Evolutionary conservation across 2,113 vertebrate species (phyloP).

Genomic region (Piaya cayana): DNA sequence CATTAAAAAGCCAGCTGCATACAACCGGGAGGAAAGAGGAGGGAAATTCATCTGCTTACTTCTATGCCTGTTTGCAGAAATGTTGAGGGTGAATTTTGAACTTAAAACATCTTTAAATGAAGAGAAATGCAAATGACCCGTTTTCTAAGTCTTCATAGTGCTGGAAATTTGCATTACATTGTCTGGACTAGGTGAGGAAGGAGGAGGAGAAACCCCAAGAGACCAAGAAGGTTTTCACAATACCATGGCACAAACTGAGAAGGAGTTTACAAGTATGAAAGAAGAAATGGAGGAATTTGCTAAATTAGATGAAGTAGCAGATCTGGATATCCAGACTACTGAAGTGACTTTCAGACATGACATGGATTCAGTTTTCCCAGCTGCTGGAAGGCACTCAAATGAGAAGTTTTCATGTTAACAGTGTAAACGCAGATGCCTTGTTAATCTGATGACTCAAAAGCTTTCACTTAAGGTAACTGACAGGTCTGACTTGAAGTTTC

Average conservation of each 20-base stretch:
- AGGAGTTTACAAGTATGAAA: not conserved
- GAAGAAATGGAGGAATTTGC: not conserved
- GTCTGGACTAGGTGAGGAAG: not conserved
- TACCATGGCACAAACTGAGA: not conserved
- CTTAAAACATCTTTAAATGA: not conserved
- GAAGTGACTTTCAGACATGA: not conserved
- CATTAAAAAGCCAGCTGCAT: not conserved
- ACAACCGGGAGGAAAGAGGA: not conserved
- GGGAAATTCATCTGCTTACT: not conserved
- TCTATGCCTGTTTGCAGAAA: not conserved
- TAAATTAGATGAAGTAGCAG: not conserved
- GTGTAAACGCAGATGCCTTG: not conserved
- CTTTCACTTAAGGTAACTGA: not conserved
- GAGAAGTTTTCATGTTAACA: not conserved
- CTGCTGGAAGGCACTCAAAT: not conserved
- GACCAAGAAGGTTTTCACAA: not conserved
- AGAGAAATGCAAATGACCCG: not conserved
- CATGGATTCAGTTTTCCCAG: not conserved
- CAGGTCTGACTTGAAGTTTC: not conserved
- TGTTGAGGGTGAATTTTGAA: not conserved
- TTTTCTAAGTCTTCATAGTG: not conserved
- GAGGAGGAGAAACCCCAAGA: not conserved
- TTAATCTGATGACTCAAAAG: not conserved
- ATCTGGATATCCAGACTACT: not conserved
- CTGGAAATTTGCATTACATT: slow-evolving; percentile 4